phyloP scores from a whole-genome alignment of 2,797 vertebrate species.

The Eulemur albifrons region DNA sequence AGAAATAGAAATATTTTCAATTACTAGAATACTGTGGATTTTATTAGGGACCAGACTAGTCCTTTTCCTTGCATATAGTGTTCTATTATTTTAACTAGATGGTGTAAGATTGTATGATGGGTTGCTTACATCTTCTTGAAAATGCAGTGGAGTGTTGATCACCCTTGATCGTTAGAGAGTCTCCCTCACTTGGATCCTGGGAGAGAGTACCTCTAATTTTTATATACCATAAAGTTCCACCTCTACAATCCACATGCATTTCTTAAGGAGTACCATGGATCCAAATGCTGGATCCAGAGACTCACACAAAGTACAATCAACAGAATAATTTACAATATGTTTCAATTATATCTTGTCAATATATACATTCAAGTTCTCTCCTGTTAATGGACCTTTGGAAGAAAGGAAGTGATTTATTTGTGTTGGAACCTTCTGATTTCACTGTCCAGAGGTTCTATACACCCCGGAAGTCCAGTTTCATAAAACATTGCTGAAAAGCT shows the following conservation, averaged over 20 bases:
- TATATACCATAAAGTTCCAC: not conserved
- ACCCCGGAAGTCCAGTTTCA: not conserved
- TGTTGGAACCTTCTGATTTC: not conserved
- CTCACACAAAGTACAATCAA: not conserved
- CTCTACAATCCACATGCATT: not conserved
- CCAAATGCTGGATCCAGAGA: not conserved
- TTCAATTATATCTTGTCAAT: not conserved
- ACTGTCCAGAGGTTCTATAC: not conserved
- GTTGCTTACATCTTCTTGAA: not conserved
- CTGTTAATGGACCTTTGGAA: not conserved
- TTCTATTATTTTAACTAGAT: not conserved
- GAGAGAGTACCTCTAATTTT: not conserved
- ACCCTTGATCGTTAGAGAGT: not conserved
- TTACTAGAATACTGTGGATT: not conserved
- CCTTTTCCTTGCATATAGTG: not conserved
- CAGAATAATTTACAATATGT: not conserved
- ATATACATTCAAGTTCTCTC: not conserved
- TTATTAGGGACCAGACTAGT: not conserved
- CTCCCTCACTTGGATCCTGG: not conserved
- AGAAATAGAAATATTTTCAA: not conserved
- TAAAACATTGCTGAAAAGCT: not conserved
- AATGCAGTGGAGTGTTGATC: not conserved
- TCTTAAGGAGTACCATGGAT: not conserved
- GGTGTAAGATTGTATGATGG: not conserved
- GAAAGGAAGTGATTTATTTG: not conserved